A percentile compares a stretch with the other conserved stretches of the same genome.
Evolutionary conservation across 2,113 vertebrate genomes (phyloP).

Genomic region (Pituophis catenifer): DNA sequence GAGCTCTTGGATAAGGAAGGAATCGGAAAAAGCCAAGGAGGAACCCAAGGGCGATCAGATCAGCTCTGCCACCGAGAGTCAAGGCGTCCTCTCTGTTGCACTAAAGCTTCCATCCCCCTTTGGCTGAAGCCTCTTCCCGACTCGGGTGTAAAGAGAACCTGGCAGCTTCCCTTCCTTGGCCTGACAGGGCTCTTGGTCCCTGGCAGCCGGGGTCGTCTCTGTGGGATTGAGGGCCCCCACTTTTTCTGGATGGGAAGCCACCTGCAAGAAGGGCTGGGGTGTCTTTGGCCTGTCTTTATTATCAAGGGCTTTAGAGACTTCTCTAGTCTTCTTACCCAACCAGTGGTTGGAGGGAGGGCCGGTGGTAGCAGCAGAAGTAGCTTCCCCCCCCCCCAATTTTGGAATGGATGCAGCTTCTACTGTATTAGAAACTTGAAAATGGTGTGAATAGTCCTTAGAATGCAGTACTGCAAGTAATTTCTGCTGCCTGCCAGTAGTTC

Average conservation of each 20-base stretch:
- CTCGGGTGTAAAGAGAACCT: not conserved
- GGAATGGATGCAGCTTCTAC: not conserved
- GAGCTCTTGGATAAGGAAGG: not conserved
- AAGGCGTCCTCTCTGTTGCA: not conserved
- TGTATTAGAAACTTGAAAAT: not conserved
- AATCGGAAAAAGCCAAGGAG: not conserved
- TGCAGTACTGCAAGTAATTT: no score
- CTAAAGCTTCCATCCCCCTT: not conserved
- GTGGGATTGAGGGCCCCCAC: not conserved
- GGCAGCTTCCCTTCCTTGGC: not conserved
- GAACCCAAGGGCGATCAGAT: not conserved
- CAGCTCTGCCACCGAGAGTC: not conserved
- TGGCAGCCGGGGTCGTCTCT: accelerated
- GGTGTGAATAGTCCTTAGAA: not conserved
- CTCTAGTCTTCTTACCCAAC: not conserved
- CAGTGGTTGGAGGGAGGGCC: not conserved
- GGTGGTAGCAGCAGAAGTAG: not conserved
- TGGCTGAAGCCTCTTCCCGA: not conserved
- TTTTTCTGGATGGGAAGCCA: not conserved
- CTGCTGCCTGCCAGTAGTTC: no score
- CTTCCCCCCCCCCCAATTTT: no score
- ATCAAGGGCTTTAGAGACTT: not conserved
- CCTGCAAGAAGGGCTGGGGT: not conserved
- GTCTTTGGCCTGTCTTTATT: not conserved
- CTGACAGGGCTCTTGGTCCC: not conserved